Conservation (phyloP, 2,797 vertebrate species). For the Sandelia bainsii region DNA sequence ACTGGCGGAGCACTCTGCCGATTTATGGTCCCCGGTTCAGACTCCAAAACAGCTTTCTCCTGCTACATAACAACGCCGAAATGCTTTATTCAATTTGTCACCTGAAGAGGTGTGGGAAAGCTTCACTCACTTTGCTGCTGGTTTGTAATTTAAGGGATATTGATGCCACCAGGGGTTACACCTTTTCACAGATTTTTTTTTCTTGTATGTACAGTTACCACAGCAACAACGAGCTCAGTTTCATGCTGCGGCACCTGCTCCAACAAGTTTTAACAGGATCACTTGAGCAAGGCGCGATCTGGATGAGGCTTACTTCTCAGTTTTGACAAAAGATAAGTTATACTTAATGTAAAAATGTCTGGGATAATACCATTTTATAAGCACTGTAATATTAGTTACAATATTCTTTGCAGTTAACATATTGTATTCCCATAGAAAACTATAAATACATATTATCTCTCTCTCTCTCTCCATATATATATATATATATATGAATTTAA, state of each 20-base stretch:
- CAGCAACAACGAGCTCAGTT: conserved; percentile 11
- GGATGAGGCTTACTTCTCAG: neutral
- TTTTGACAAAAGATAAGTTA: neutral
- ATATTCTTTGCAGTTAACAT: neutral
- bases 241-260: conserved; percentile 20
- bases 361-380: neutral
- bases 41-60: neutral
- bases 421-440: neutral
- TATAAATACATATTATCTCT: no score
- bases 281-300: neutral
- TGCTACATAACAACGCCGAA: neutral
- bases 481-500: no score
- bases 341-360: neutral
- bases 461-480: no score
- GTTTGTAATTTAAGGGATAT: neutral
- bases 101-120: neutral
- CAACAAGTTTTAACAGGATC: conserved; percentile 46
- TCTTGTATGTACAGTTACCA: neutral
- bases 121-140: neutral
- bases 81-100: conserved; percentile 14
- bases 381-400: neutral
- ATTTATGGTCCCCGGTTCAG: neutral
- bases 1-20: neutral
- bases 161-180: neutral
- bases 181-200: neutral